Conservation (phyloP, 2,797 vertebrate species). For the Fistularia tabacaria region DNA sequence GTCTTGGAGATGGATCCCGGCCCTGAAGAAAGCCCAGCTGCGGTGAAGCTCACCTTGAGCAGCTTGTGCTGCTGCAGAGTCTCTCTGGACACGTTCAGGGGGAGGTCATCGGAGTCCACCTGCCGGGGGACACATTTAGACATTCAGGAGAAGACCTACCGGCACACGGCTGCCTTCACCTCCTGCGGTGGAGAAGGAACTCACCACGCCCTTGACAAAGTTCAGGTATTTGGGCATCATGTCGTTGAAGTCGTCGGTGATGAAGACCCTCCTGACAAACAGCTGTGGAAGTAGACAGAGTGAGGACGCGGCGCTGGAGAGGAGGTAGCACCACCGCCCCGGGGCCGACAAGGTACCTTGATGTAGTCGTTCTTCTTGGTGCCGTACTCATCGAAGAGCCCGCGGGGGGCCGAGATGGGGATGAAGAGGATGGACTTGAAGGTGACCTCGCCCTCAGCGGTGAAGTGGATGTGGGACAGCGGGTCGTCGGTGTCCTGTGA, state of each 20-base stretch:
- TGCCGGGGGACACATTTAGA: constrained; percentile 45
- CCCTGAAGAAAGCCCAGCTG: neutral
- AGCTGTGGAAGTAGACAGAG: constrained; percentile 47
- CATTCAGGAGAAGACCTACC: neutral
- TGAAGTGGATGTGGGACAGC: constrained; percentile 92
- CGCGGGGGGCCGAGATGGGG: constrained; percentile 89
- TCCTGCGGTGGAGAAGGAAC: constrained; percentile 47
- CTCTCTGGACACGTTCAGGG: constrained; percentile 96
- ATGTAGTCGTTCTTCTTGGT: constrained; percentile 98
- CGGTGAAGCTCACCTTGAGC: constrained; percentile 81
- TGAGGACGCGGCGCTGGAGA: no score
- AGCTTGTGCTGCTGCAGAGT: constrained; percentile 98
- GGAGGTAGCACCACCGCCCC: no score
- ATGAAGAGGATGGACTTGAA: constrained; percentile 97
- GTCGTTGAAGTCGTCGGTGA: constrained; percentile 98
- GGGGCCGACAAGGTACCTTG: constrained; percentile 75
- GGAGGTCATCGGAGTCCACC: constrained; percentile 99
- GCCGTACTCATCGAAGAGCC: constrained; percentile 96
- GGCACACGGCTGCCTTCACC: neutral
- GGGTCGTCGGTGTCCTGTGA: constrained; percentile 89
- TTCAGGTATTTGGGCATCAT: constrained; percentile 99
- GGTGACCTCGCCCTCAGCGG: constrained; percentile 97
- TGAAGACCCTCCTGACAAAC: constrained; percentile 89
- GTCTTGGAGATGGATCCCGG: no score
- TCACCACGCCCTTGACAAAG: constrained; percentile 96